Conservation (phyloP, 2,113 vertebrate genomes). For the Rhinoptilus africanus region DNA sequence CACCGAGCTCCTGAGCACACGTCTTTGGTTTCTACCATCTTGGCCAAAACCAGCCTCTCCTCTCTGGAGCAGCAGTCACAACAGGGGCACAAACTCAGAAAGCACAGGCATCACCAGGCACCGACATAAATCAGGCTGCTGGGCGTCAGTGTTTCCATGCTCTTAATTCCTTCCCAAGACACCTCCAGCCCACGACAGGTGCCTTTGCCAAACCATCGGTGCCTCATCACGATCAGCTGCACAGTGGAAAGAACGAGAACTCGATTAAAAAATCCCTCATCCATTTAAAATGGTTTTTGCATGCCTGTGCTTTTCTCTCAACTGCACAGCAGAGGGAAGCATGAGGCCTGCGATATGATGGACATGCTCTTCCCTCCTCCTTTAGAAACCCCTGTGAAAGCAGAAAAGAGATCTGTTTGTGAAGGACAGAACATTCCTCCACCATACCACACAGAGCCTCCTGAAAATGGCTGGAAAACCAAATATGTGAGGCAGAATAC, state of each 20-base stretch:
- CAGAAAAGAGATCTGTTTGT: too few relatives aligned
- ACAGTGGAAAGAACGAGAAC: not conserved
- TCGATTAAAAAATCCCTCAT: not conserved
- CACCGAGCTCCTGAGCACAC: not conserved
- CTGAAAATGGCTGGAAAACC: not conserved
- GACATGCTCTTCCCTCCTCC: not conserved
- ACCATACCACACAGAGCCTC: accelerated
- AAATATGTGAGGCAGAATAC: not conserved
- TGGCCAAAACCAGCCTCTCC: not conserved
- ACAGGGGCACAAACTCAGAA: not conserved
- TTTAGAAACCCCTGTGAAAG: not conserved
- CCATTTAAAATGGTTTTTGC: not conserved
- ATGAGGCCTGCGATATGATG: not conserved
- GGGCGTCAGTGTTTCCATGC: not conserved
- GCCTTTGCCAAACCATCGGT: not conserved
- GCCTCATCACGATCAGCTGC: not conserved
- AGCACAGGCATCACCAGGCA: not conserved
- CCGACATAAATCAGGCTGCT: not conserved
- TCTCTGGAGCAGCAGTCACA: not conserved
- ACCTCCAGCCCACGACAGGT: not conserved
- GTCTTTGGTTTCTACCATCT: not conserved
- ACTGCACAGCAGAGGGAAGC: not conserved
- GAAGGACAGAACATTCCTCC: not conserved
- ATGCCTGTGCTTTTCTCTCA: not conserved
- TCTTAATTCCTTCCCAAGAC: not conserved